phyloP scores from a whole-genome alignment of 2,888 invertebrate genomes.

The Epirrhoe tristata region DNA sequence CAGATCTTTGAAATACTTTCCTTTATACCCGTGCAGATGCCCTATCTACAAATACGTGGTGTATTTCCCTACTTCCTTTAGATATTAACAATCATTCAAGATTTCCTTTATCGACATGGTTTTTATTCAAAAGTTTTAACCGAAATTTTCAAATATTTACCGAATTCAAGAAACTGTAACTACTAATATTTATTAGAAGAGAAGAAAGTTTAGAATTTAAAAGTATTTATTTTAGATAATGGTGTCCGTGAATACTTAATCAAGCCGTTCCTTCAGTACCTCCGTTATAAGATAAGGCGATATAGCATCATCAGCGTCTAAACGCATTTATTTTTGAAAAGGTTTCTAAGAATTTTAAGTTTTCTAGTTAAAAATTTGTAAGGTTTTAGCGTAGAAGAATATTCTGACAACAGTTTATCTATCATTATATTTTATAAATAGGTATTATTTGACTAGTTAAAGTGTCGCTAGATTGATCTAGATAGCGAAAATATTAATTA shows the following conservation, averaged over 20 bases:
- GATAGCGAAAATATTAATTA: slow-evolving; percentile 69
- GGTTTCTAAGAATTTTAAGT: slow-evolving; percentile 73
- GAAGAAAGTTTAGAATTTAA: slow-evolving; percentile 2
- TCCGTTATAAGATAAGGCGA: slow-evolving; percentile 57
- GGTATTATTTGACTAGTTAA: slow-evolving; percentile 68
- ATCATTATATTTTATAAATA: slow-evolving; percentile 66
- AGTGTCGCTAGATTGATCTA: slow-evolving; percentile 73
- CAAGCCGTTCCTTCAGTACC: slow-evolving; percentile 62
- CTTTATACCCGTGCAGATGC: slow-evolving; percentile 31
- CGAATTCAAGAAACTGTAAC: slow-evolving; percentile 7
- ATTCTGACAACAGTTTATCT: slow-evolving; percentile 78
- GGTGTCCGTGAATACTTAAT: slow-evolving; percentile 35
- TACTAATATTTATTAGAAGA: slow-evolving; percentile 15
- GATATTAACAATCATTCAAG: slow-evolving; percentile 16
- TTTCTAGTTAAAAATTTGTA: slow-evolving; percentile 76
- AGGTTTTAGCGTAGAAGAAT: slow-evolving; percentile 83
- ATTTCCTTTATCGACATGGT: slow-evolving; percentile 2
- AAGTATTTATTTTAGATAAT: slow-evolving; percentile 15
- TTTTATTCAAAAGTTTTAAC: slow-evolving; percentile 4
- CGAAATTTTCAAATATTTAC: background rate
- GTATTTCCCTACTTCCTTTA: slow-evolving; percentile 34
- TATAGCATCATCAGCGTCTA: slow-evolving; percentile 62
- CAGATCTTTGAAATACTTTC: slow-evolving; percentile 34
- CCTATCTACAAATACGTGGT: slow-evolving; percentile 35
- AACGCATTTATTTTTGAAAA: slow-evolving; percentile 59